phyloP scores from a whole-genome alignment of 2,888 invertebrate genomes.

The Leptinotarsa tumamoca region DNA sequence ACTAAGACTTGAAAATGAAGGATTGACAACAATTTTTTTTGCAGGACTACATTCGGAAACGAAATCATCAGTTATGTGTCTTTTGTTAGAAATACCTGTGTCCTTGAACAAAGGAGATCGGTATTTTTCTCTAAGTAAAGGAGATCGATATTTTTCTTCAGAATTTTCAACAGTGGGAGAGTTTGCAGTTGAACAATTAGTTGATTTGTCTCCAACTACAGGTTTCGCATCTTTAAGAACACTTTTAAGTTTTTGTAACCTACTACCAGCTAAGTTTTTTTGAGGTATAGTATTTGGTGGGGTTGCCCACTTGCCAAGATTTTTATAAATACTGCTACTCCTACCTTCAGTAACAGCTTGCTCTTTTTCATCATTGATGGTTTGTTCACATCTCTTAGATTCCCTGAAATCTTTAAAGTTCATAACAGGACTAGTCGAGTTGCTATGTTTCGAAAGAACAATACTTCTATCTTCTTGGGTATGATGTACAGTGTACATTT shows the following conservation, averaged over 20 bases:
- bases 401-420: neutral
- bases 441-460: too few species aligned
- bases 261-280: conserved; percentile 45
- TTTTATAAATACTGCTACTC: conserved; percentile 22
- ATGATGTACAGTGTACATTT: neutral
- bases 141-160: conserved; percentile 21
- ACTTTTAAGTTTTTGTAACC: conserved; percentile 45
- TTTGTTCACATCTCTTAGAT: neutral
- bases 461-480: too few species aligned
- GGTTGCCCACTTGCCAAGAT: conserved; percentile 25
- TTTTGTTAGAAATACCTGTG: neutral
- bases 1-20: neutral
- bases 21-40: conserved; percentile 5
- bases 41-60: neutral
- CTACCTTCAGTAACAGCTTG: neutral
- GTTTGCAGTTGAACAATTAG: neutral
- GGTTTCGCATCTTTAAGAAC: conserved; percentile 20
- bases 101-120: conserved; percentile 2
- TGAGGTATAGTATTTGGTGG: conserved; percentile 14
- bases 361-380: neutral
- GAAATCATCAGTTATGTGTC: conserved; percentile 5
- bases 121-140: conserved; percentile 17
- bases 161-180: neutral
- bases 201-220: neutral
- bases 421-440: too few species aligned